Evolutionary conservation across 2,113 vertebrate genomes (phyloP).

Genomic region (Bubo scandiacus): DNA sequence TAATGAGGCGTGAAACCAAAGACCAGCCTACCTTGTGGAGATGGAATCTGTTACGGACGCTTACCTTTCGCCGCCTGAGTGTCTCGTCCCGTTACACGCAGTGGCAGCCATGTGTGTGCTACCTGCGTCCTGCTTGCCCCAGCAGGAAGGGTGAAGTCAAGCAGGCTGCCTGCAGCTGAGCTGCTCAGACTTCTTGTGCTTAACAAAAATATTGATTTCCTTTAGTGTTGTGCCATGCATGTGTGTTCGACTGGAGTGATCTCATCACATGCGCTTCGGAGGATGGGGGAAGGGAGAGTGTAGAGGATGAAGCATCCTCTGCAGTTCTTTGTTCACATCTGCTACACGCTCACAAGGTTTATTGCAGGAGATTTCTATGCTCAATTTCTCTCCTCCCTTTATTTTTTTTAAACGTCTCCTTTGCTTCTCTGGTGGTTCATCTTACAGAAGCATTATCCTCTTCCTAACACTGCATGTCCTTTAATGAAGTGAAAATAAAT

Average conservation of each 20-base stretch:
- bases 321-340: constrained; percentile 71
- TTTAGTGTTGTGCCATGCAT: not conserved
- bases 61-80: not conserved
- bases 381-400: constrained; percentile 13
- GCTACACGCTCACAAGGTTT: constrained; percentile 25
- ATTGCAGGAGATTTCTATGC: constrained; percentile 46
- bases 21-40: constrained; percentile 18
- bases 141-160: not conserved
- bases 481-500: constrained; percentile 68
- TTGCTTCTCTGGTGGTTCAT: constrained; percentile 48
- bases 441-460: constrained; percentile 42
- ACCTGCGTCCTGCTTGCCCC: not conserved
- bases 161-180: constrained; percentile 2
- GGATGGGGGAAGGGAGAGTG: constrained; percentile 1
- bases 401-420: constrained; percentile 7
- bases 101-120: accelerated
- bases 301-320: constrained; percentile 31
- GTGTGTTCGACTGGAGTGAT: not conserved
- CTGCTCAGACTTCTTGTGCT: constrained; percentile 10
- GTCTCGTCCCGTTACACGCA: not conserved
- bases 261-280: not conserved
- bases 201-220: constrained; percentile 36
- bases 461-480: constrained; percentile 41
- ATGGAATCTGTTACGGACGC: not conserved
- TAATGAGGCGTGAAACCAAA: constrained; percentile 39